Base-by-base conservation (phyloP, 2,113 vertebrate species). In the Dasyprocta punctata region DNA sequence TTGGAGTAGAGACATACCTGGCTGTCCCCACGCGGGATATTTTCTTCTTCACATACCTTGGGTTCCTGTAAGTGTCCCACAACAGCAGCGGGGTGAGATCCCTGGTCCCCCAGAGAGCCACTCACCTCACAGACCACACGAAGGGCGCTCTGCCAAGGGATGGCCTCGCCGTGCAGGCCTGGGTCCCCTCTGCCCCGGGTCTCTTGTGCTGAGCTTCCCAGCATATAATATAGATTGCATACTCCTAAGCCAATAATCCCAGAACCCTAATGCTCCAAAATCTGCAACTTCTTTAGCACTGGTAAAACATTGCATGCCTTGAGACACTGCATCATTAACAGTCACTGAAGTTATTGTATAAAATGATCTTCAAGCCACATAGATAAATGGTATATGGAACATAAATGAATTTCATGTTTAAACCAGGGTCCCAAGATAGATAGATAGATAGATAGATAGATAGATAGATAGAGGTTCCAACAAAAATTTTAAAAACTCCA, bases 391-490 rank as follows among this genome's bases (percentile, higher is more conserved):
- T 19, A 77, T 56, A 65, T 41, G 56, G 71, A 77, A 65, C 36
- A 33, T 77, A 93, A 41, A 41, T 63, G 54, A 52, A n/a, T 77
- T 86, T 86, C 3, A 30, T 33, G 22, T 85, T 92, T 92, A 63
- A 56, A 92, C 26, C 9, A 65, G 5, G 11, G 16, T 38, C 26
- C 36, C 44, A n/a, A 7, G 33, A 7, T 22, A 9, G 7, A 47
- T 30, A 13, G 41, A 24, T 44, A 11, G 73, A 77, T 17, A 16
- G 71, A 22, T 44, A 11, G 73, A 75, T 28, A 4, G 71, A 44
- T 5, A 11, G 71, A 44, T 2, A 19, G 44, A 36, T 12, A 65
- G 65, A 78, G 28, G 75, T 63, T 77, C 44, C 44, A 86, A 33
- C 33, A 86, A 33, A 77, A 33, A 24, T 47, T 28, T 20, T 20